Conservation (phyloP, 1,140 invertebrate species). For the Saxidomus purpurata region DNA sequence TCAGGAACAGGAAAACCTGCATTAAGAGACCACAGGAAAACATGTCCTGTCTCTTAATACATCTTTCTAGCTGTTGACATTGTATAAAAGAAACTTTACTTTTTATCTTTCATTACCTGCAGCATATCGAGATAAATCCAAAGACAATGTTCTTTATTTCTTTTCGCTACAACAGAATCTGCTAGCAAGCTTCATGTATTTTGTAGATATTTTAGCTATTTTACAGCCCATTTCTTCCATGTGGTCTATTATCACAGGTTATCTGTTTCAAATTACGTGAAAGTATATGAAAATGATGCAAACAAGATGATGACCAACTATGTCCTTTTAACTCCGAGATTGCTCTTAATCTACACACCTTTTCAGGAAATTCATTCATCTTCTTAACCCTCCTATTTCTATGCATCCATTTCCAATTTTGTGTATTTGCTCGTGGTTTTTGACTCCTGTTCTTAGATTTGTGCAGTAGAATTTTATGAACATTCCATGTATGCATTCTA, state of each 20-base stretch:
- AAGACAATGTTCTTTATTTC: no score
- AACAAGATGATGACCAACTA: neutral
- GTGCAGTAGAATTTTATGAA: neutral
- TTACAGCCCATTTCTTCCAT: neutral
- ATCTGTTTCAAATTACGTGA: neutral
- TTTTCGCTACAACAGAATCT: no score
- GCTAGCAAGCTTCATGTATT: no score
- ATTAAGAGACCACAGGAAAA: neutral
- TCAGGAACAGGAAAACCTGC: neutral
- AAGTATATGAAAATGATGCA: neutral
- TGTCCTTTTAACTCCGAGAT: neutral
- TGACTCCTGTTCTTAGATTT: neutral
- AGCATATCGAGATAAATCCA: no score
- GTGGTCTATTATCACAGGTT: slow-evolving; percentile 17
- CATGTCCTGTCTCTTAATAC: neutral
- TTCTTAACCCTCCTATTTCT: neutral
- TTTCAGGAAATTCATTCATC: neutral
- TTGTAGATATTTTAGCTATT: no score
- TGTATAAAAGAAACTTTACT: no score
- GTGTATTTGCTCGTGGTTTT: no score
- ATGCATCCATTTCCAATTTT: neutral
- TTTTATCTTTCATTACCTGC: no score
- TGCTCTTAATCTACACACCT: slow-evolving; percentile 5
- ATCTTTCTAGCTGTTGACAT: no score
- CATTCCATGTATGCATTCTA: neutral